Percentiles rank a stretch among this genome's conserved stretches.
These are phyloP conservation scores for Centrocercus urophasianus DNA, from an alignment of 2,113 vertebrate species.

Conservation along the genomic window DNA sequence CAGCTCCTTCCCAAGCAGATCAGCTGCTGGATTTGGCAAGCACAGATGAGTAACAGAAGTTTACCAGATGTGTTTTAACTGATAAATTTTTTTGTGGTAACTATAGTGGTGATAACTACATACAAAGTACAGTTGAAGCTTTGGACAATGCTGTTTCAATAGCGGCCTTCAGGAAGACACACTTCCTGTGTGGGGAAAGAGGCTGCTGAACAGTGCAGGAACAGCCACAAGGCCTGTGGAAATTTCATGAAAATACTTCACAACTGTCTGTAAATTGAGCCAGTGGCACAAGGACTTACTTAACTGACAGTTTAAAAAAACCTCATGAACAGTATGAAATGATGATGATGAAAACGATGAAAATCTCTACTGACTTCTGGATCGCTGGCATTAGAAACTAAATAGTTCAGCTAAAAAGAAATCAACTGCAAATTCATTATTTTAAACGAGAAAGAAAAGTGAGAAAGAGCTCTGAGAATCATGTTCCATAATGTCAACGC, in stretches of 20 bases:
- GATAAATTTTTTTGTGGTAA: neutral
- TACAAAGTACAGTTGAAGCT: neutral
- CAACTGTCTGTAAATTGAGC: neutral
- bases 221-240: neutral
- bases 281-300: neutral
- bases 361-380: neutral
- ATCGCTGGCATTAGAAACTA: neutral
- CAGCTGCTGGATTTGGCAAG: neutral
- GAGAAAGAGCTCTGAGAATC: neutral
- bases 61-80: neutral
- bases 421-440: neutral
- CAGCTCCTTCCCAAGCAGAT: neutral
- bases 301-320: neutral
- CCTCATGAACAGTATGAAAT: no score
- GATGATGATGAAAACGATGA: neutral
- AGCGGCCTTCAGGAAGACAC: neutral
- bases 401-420: neutral
- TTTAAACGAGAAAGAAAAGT: neutral
- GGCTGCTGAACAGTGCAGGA: neutral
- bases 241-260: neutral
- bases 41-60: neutral
- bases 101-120: neutral
- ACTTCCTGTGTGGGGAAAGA: neutral
- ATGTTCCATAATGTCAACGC: conserved; percentile 14
- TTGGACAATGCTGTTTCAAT: neutral